A percentile compares a stretch with the other conserved stretches of the same genome.
Evolutionary conservation across 1,140 invertebrate species (phyloP).

Genomic region (Grapholita molesta): DNA sequence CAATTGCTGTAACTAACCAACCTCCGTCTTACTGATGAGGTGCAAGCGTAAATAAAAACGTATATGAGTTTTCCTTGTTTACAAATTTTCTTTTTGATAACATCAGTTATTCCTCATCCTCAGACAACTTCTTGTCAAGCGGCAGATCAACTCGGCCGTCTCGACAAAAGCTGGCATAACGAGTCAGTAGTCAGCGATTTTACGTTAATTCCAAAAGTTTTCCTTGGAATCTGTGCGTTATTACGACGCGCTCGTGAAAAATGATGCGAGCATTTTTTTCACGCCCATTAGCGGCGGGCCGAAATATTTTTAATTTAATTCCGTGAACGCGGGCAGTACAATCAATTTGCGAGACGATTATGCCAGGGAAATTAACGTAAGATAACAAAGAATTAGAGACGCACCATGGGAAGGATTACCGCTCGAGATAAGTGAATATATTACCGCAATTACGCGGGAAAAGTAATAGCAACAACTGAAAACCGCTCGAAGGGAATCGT

Average conservation of each 20-base stretch:
- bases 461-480: conserved; percentile 51
- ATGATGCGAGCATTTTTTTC: conserved; percentile 14
- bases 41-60: no score
- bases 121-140: background rate
- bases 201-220: conserved; percentile 4
- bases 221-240: conserved; percentile 5
- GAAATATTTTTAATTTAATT: conserved; percentile 21
- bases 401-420: conserved; percentile 58
- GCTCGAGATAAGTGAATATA: conserved; percentile 62
- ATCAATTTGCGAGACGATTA: conserved; percentile 55
- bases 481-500: conserved; percentile 31
- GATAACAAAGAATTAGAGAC: conserved; percentile 55
- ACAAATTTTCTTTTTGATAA: background rate
- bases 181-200: background rate
- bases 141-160: no score
- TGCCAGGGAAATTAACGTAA: conserved; percentile 54
- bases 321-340: conserved; percentile 27
- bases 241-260: conserved; percentile 14
- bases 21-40: no score
- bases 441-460: conserved; percentile 48
- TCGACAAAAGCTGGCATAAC: background rate
- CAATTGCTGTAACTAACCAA: background rate
- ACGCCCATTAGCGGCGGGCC: background rate
- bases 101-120: background rate
- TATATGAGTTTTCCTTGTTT: no score